phyloP scores from a whole-genome alignment of 2,113 vertebrate genomes.

The Ptilonorhynchus violaceus region DNA sequence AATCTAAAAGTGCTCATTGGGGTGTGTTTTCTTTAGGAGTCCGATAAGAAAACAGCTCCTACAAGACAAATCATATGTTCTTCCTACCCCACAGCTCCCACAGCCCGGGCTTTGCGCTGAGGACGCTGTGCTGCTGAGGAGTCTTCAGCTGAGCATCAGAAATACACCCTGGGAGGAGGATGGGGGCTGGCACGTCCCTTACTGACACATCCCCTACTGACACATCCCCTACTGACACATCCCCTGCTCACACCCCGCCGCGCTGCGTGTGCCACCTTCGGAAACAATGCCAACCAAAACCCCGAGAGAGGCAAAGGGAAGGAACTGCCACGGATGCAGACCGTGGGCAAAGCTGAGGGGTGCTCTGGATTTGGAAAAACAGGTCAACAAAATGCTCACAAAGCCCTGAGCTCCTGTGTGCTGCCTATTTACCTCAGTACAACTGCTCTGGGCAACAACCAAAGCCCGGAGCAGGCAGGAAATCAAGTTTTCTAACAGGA shows the following conservation, averaged over 20 bases:
- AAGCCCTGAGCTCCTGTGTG: fast-evolving
- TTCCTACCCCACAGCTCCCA: background rate
- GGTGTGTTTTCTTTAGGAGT: background rate
- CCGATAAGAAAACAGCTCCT: background rate
- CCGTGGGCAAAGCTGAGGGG: background rate
- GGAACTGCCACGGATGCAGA: background rate
- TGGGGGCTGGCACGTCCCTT: background rate
- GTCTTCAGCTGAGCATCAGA: background rate
- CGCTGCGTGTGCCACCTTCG: too few relatives aligned
- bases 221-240: background rate
- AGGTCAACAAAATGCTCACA: background rate
- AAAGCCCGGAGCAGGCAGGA: background rate
- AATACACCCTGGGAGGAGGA: background rate
- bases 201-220: background rate
- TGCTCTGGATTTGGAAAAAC: background rate
- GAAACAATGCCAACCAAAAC: background rate
- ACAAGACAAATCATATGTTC: background rate
- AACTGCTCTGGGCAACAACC: background rate
- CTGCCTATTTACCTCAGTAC: background rate
- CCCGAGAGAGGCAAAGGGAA: fast-evolving
- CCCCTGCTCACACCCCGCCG: background rate
- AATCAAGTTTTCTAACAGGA: background rate
- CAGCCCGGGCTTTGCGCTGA: background rate
- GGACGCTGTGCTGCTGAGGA: background rate
- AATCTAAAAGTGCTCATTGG: background rate